Conservation (phyloP, 2,888 invertebrate species). For the Pelosia muscerda region DNA sequence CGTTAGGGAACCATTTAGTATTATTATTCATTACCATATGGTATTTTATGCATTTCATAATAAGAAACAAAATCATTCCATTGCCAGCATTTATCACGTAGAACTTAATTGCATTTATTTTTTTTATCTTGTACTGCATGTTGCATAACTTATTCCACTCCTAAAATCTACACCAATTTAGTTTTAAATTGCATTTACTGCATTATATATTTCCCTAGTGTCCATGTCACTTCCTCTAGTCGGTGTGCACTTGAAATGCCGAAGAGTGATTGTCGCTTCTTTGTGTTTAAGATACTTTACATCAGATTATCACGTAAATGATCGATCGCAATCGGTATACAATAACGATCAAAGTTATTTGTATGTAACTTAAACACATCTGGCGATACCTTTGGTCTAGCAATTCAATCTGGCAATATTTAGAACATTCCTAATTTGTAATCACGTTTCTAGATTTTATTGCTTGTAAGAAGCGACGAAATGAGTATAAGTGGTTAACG, state of each 20-base stretch:
- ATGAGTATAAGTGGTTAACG: conserved; percentile 53
- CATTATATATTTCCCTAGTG: conserved; percentile 66
- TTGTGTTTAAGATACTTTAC: conserved; percentile 58
- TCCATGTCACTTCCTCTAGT: conserved; percentile 80
- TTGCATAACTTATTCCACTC: conserved; percentile 48
- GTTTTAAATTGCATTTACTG: conserved; percentile 34
- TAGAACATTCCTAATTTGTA: conserved; percentile 40
- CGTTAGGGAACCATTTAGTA: conserved; percentile 73
- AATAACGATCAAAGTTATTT: conserved; percentile 9
- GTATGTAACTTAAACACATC: conserved; percentile 55
- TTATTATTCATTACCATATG: conserved; percentile 44
- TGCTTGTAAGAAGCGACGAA: conserved; percentile 62
- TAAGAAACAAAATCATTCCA: conserved; percentile 61
- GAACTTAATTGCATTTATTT: conserved; percentile 30
- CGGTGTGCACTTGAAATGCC: conserved; percentile 81
- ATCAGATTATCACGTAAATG: neutral
- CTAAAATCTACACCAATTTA: conserved; percentile 37
- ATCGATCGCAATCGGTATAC: conserved; percentile 5
- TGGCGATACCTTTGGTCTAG: conserved; percentile 52
- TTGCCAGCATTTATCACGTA: conserved; percentile 60
- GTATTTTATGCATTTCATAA: conserved; percentile 57
- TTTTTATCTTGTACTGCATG: conserved; percentile 49
- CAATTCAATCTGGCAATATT: conserved; percentile 55
- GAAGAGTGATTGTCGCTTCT: conserved; percentile 82
- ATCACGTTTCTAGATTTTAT: conserved; percentile 63